phyloP scores from a whole-genome alignment of 2,797 vertebrate genomes.

The Champsocephalus esox region DNA sequence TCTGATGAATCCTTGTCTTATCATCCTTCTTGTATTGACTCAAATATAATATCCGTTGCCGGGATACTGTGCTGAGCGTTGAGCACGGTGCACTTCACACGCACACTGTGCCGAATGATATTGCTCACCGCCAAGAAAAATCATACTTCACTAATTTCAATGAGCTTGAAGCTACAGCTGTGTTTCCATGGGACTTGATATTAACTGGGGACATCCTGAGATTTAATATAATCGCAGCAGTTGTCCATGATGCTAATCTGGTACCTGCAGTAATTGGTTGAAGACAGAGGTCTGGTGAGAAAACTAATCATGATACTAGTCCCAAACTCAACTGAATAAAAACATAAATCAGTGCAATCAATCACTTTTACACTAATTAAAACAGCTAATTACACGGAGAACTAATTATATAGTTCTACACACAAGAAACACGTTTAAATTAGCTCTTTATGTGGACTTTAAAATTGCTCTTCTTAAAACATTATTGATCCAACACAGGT shows the following conservation, averaged over 20 bases:
- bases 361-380: too few relatives aligned
- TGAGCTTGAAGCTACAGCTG: neutral
- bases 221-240: conserved; percentile 13
- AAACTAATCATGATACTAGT: conserved; percentile 4
- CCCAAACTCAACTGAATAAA: neutral
- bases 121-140: conserved; percentile 32
- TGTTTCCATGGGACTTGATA: conserved; percentile 18
- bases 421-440: neutral
- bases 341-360: too few relatives aligned
- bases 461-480: conserved; percentile 31
- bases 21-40: conserved; percentile 44
- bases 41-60: conserved; percentile 49
- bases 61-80: conserved; percentile 46
- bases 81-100: conserved; percentile 23
- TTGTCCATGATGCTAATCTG: conserved; percentile 17
- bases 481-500: conserved; percentile 15
- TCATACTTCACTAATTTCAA: conserved; percentile 6
- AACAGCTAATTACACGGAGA: neutral
- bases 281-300: neutral
- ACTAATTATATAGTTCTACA: neutral
- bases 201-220: conserved; percentile 2
- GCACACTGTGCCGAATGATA: conserved; percentile 15
- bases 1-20: conserved; percentile 25
- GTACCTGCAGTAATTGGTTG: conserved; percentile 20
- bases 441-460: neutral